Evolutionary conservation across 2,888 invertebrate genomes (phyloP).

Genomic region (Pyrochroa serraticornis): DNA sequence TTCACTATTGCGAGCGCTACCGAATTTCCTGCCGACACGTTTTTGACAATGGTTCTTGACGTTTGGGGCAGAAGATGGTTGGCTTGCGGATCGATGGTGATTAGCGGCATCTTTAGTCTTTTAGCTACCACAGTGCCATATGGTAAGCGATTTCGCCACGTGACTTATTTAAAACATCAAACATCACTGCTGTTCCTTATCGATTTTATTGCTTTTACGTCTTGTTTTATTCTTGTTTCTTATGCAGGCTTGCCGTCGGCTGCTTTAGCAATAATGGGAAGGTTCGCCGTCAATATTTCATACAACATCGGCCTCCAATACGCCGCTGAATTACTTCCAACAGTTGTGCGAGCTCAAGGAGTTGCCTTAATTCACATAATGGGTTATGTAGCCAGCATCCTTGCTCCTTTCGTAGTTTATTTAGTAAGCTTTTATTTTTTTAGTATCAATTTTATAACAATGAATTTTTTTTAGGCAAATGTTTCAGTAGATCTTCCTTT

Average conservation of each 20-base stretch:
- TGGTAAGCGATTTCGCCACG: conserved; percentile 58
- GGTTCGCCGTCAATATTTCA: conserved; percentile 86
- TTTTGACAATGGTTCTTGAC: conserved; percentile 77
- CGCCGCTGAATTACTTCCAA: conserved; percentile 85
- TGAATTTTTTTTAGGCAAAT: conserved; percentile 63
- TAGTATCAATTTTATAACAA: neutral
- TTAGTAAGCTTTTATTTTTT: conserved; percentile 61
- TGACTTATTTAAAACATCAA: too few relatives aligned
- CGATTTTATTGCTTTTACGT: neutral
- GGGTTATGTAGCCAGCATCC: conserved; percentile 84
- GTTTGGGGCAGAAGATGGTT: conserved; percentile 86
- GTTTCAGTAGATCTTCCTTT: conserved; percentile 76
- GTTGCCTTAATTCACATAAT: conserved; percentile 86
- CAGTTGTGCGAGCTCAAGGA: conserved; percentile 85
- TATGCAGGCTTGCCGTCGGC: conserved; percentile 73
- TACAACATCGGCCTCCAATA: conserved; percentile 91
- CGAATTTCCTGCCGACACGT: conserved; percentile 83
- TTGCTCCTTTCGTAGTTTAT: conserved; percentile 86
- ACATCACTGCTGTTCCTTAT: neutral
- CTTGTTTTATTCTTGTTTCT: conserved; percentile 11
- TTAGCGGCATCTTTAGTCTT: conserved; percentile 81
- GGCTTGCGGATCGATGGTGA: conserved; percentile 80
- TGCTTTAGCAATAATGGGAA: conserved; percentile 77
- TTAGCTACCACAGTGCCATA: conserved; percentile 76
- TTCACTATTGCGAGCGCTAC: conserved; percentile 85